These are phyloP conservation scores for Leptocoma aspasia DNA, from an alignment of 2,113 vertebrate genomes.

Conservation along the genomic window DNA sequence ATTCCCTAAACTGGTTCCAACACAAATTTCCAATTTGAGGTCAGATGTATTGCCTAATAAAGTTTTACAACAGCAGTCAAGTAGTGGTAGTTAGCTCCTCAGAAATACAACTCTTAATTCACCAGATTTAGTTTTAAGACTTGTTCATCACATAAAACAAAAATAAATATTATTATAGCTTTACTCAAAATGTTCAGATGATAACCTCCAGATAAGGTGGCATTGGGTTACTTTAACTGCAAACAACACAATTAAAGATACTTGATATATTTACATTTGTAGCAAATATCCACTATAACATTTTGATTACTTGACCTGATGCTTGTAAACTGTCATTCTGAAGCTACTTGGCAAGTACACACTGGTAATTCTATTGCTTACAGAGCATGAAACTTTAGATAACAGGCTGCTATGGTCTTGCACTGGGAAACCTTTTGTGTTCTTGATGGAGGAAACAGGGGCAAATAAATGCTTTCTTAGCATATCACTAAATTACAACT, in stretches of 20 bases:
- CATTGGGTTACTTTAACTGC: slow-evolving; percentile 52
- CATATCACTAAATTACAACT: neutral
- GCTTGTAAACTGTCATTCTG: slow-evolving; percentile 67
- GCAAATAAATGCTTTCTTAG: neutral
- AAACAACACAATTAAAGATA: slow-evolving; percentile 64
- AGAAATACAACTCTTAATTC: slow-evolving; percentile 73
- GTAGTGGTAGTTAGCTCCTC: slow-evolving; percentile 68
- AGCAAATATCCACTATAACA: slow-evolving; percentile 31
- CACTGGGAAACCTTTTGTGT: neutral
- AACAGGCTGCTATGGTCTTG: neutral
- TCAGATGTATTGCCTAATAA: slow-evolving; percentile 91
- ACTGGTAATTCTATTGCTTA: neutral
- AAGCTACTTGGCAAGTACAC: slow-evolving; percentile 25
- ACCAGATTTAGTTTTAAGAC: slow-evolving; percentile 72
- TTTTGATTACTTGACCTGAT: slow-evolving; percentile 63
- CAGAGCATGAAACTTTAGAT: neutral
- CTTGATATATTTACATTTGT: slow-evolving; percentile 66
- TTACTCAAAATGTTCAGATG: slow-evolving; percentile 45
- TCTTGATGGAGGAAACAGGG: neutral
- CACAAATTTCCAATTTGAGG: slow-evolving; percentile 94
- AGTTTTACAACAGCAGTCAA: slow-evolving; percentile 88
- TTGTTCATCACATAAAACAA: slow-evolving; percentile 67
- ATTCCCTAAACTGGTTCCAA: slow-evolving; percentile 83
- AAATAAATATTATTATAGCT: slow-evolving; percentile 66
- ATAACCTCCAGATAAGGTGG: slow-evolving; percentile 42